These are phyloP conservation scores for Novumbra hubbsi DNA, from an alignment of 2,797 vertebrate genomes.

Conservation along the genomic window DNA sequence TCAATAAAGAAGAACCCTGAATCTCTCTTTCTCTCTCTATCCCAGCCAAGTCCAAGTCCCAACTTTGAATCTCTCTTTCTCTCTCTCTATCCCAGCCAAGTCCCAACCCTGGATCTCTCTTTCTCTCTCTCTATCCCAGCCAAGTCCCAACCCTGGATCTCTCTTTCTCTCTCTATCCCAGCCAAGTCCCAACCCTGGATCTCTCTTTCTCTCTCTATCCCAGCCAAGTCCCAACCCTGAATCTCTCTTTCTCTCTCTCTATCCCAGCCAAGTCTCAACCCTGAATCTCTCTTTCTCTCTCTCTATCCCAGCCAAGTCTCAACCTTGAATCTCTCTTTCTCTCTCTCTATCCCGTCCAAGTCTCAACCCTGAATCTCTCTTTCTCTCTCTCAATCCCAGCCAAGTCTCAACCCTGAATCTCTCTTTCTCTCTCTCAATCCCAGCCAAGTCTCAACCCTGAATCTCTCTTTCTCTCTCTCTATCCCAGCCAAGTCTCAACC, in stretches of 20 bases:
- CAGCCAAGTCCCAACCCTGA: neutral
- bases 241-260: no score
- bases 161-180: no score
- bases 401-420: neutral
- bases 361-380: neutral
- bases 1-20: neutral
- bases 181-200: neutral
- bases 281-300: neutral
- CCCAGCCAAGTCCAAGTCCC: no score
- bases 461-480: no score
- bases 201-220: no score
- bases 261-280: neutral
- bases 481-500: neutral
- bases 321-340: no score
- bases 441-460: neutral
- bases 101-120: no score
- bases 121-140: neutral
- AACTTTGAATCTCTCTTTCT: no score
- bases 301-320: neutral
- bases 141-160: no score
- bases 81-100: no score
- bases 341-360: neutral
- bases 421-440: no score
- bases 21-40: no score
- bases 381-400: neutral